A percentile compares a stretch with the other conserved stretches of the same genome.
These are phyloP conservation scores for Athalia circularis DNA, from an alignment of 2,888 invertebrate genomes.

Conservation along the genomic window DNA sequence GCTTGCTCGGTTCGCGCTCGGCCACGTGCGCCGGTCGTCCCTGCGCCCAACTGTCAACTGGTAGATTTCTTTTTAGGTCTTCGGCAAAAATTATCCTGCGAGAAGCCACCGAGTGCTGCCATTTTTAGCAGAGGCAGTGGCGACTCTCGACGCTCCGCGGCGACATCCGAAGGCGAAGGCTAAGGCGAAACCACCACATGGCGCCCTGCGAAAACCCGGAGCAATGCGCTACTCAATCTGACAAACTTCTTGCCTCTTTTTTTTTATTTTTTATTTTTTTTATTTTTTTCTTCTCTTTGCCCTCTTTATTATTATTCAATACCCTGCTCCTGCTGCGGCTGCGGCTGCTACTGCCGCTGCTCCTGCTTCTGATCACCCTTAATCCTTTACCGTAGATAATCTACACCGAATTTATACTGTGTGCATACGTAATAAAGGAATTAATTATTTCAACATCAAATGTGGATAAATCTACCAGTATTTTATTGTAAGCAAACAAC, in stretches of 20 bases:
- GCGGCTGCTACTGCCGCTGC: not conserved
- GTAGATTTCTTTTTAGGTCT: slow-evolving; percentile 76
- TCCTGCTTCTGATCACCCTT: too few species aligned
- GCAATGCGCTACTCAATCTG: slow-evolving; percentile 61
- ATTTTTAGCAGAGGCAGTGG: slow-evolving; percentile 72
- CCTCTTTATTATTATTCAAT: not conserved
- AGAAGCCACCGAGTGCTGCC: slow-evolving; percentile 75
- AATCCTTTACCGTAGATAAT: too few species aligned
- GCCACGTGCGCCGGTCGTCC: slow-evolving; percentile 55
- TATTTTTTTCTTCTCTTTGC: slow-evolving; percentile 35
- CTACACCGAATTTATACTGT: too few species aligned
- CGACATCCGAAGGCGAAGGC: slow-evolving; percentile 56
- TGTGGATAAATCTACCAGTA: too few species aligned
- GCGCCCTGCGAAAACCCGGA: slow-evolving; percentile 60
- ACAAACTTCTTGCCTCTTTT: slow-evolving; percentile 2
- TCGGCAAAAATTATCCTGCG: slow-evolving; percentile 75
- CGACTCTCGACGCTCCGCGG: slow-evolving; percentile 48
- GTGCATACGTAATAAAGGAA: too few species aligned
- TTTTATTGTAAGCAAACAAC: not conserved
- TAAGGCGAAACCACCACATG: slow-evolving; percentile 61
- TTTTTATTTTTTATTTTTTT: not conserved
- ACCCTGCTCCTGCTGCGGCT: too few species aligned
- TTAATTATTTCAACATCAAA: too few species aligned
- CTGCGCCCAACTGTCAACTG: slow-evolving; percentile 76
- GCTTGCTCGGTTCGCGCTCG: slow-evolving; percentile 20